These are phyloP conservation scores for Asteroscopus sphinx DNA, from an alignment of 2,888 invertebrate genomes.

Conservation along the genomic window DNA sequence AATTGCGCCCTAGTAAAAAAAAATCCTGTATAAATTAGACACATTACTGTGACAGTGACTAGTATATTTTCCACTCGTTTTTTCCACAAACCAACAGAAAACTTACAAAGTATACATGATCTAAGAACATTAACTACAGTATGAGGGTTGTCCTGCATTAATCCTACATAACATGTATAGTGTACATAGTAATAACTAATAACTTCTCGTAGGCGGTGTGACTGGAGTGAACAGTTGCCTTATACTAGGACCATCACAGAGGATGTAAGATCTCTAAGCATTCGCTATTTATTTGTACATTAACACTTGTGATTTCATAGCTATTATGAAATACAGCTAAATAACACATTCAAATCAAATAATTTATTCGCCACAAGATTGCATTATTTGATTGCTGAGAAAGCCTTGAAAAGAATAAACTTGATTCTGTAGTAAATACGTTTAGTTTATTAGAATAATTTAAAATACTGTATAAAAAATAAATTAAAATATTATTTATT, in stretches of 20 bases:
- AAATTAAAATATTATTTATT: no score
- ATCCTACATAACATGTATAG: not conserved
- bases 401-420: constrained; percentile 2
- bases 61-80: no score
- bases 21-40: no score
- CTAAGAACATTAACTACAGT: not conserved
- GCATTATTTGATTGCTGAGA: not conserved
- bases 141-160: not conserved
- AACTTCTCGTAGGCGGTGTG: constrained; percentile 12
- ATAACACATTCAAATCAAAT: not conserved
- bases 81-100: no score
- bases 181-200: constrained; percentile 22
- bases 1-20: no score
- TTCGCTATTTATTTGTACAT: constrained; percentile 30
- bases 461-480: no score
- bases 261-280: constrained; percentile 19
- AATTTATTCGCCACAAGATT: no score
- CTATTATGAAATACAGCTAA: constrained; percentile 2
- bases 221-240: constrained; percentile 23
- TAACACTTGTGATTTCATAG: not conserved
- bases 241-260: constrained; percentile 23
- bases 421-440: no score
- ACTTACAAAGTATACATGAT: no score
- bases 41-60: not conserved
- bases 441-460: no score